phyloP scores from a whole-genome alignment of 1,140 invertebrate genomes.

The Drosophila albomicans region DNA sequence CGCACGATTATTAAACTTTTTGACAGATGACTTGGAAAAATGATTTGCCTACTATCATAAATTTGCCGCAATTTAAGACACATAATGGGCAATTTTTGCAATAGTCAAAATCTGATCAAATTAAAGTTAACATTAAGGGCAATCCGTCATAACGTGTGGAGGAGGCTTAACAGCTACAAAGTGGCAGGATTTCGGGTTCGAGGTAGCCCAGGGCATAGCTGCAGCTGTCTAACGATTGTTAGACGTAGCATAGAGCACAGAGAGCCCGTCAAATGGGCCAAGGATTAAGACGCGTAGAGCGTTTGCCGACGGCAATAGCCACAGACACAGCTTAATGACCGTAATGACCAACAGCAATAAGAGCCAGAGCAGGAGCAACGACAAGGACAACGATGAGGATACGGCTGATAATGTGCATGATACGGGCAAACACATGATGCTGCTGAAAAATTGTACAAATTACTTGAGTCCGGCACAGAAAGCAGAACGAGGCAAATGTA shows the following conservation, averaged over 20 bases:
- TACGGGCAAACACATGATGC: slow-evolving; percentile 72
- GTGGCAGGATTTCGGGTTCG: slow-evolving; percentile 5
- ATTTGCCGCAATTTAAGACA: slow-evolving; percentile 9
- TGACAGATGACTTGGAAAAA: neutral
- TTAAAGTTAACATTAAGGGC: slow-evolving; percentile 65
- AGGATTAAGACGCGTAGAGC: slow-evolving; percentile 69
- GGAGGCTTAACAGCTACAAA: slow-evolving; percentile 44
- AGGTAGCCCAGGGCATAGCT: neutral
- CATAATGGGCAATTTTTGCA: slow-evolving; percentile 49
- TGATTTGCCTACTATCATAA: neutral
- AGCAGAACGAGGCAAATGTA: slow-evolving; percentile 47
- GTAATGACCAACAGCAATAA: slow-evolving; percentile 75
- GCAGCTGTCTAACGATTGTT: slow-evolving; percentile 52
- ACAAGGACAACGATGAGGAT: slow-evolving; percentile 64
- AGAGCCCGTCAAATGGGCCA: slow-evolving; percentile 48
- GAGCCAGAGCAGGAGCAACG: slow-evolving; percentile 53
- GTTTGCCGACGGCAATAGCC: slow-evolving; percentile 43
- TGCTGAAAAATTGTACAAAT: slow-evolving; percentile 83
- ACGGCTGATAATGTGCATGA: slow-evolving; percentile 49
- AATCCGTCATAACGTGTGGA: slow-evolving; percentile 66
- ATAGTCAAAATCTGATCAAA: slow-evolving; percentile 69
- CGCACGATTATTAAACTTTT: neutral
- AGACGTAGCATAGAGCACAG: too few species aligned
- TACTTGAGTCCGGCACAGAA: slow-evolving; percentile 60
- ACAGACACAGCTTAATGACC: slow-evolving; percentile 70